Conservation (phyloP, 2,888 invertebrate species). For the Agriopis marginaria region DNA sequence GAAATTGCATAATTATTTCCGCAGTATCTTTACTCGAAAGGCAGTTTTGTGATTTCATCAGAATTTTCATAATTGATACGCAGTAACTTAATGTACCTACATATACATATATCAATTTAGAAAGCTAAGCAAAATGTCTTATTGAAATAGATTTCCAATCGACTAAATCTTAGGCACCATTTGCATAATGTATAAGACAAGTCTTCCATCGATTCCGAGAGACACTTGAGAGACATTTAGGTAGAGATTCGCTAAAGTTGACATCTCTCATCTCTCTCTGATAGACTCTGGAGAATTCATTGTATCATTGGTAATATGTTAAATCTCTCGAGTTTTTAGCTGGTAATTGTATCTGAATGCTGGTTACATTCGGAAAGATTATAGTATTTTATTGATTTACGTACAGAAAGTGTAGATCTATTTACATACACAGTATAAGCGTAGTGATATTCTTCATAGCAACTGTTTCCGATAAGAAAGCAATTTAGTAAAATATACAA, state of each 20-base stretch:
- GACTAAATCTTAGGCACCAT: not conserved
- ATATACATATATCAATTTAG: not conserved
- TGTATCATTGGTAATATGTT: not conserved
- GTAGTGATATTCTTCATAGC: not conserved
- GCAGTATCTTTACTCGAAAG: no score
- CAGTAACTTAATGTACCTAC: not conserved
- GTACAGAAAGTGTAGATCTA: not conserved
- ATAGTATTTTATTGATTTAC: not conserved
- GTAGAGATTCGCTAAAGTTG: not conserved
- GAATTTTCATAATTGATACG: not conserved
- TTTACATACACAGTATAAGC: not conserved
- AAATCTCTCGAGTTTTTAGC: conserved; percentile 1
- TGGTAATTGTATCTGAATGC: not conserved
- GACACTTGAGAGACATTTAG: not conserved
- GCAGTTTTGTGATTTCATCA: no score
- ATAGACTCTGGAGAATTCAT: not conserved
- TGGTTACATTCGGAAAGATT: not conserved
- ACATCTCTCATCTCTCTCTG: not conserved
- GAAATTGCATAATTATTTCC: no score
- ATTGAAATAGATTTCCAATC: not conserved
- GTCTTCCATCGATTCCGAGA: not conserved
- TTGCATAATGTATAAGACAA: conserved; percentile 3
- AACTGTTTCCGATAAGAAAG: not conserved
- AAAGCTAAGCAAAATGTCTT: not conserved
- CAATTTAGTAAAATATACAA: not conserved